Conservation (phyloP, 2,113 vertebrate species). For the Hydrolagus affinis region DNA sequence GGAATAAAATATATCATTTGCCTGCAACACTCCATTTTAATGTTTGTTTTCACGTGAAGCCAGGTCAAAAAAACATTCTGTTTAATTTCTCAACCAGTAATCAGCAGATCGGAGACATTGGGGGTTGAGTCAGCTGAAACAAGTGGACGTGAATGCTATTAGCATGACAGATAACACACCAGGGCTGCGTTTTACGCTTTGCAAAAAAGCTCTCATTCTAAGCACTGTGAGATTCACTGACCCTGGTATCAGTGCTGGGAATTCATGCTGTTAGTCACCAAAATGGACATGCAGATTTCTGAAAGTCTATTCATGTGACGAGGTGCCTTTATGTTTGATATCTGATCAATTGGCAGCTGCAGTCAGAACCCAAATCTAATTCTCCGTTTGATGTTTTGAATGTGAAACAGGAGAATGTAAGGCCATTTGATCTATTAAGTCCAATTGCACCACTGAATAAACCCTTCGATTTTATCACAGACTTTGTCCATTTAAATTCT, state of each 20-base stretch:
- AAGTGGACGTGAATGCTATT: neutral
- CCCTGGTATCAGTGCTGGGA: too few species aligned
- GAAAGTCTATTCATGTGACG: neutral
- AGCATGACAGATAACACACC: constrained; percentile 7
- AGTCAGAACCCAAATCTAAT: too few species aligned
- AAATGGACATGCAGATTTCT: too few species aligned
- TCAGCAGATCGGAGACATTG: constrained; percentile 10
- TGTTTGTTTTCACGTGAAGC: neutral
- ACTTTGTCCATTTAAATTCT: too few species aligned
- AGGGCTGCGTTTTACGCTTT: neutral
- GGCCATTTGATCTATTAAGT: too few species aligned
- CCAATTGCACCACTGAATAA: too few species aligned
- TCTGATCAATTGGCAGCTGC: neutral
- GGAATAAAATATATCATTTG: neutral
- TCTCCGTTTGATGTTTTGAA: too few species aligned
- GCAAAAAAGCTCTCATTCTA: neutral
- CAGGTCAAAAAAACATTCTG: neutral
- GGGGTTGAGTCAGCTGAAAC: neutral
- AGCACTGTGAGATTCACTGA: neutral
- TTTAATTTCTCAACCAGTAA: constrained; percentile 9
- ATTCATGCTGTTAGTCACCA: too few species aligned
- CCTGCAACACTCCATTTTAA: neutral
- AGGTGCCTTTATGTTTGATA: neutral
- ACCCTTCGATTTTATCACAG: too few species aligned
- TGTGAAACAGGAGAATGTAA: too few species aligned